Conservation (phyloP, 1,140 invertebrate species). For the Drosophila tsacasi region DNA sequence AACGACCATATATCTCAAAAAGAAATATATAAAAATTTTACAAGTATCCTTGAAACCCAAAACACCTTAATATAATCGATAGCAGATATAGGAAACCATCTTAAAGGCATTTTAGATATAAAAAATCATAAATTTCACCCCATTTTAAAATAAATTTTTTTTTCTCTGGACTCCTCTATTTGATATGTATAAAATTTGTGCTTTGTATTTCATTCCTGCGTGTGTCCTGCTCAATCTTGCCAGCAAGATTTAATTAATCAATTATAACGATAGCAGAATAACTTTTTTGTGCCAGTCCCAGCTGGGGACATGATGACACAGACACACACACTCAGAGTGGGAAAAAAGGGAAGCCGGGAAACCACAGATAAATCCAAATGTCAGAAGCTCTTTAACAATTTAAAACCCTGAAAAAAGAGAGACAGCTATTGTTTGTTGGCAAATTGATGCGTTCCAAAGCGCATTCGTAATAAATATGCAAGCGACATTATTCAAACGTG, state of each 20-base stretch:
- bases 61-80: too few species aligned
- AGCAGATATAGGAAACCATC: too few species aligned
- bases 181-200: slow-evolving; percentile 17
- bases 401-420: slow-evolving; percentile 52
- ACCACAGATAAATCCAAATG: slow-evolving; percentile 72
- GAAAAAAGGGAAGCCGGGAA: slow-evolving; percentile 22
- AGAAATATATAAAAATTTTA: too few species aligned
- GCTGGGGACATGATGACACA: slow-evolving; percentile 9
- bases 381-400: slow-evolving; percentile 74
- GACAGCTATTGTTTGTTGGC: slow-evolving; percentile 36
- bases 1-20: too few species aligned
- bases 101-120: neutral
- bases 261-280: slow-evolving; percentile 74
- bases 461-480: slow-evolving; percentile 54
- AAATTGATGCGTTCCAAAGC: slow-evolving; percentile 49
- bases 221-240: slow-evolving; percentile 45
- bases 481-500: slow-evolving; percentile 47
- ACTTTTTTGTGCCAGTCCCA: slow-evolving; percentile 48
- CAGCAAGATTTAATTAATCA: slow-evolving; percentile 79
- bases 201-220: slow-evolving; percentile 23
- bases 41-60: too few species aligned
- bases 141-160: neutral
- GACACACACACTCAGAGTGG: neutral
- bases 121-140: neutral
- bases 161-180: slow-evolving; percentile 2